Base-by-base conservation (phyloP, 2,888 invertebrate species). In the Chromoteleia sp. region DNA sequence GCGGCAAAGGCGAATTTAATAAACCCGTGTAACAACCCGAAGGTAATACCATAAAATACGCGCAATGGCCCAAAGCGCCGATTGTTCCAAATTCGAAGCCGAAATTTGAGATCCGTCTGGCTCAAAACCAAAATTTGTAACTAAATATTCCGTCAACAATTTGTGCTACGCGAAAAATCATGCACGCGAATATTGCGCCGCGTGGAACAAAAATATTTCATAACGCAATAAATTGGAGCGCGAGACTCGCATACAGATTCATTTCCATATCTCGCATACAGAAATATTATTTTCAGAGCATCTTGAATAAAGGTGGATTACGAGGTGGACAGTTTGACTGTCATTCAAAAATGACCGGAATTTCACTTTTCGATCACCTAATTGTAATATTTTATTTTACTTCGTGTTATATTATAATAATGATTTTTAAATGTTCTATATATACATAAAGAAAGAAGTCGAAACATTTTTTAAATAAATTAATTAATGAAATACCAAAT, bases 141-240 rank as follows among this genome's bases (percentile, higher is more conserved):
- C 43, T 43, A 56, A 68, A 68, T 68, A 54, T 68, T 68, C 30
- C 56, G 19, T 30, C 25, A 45, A 68, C 43, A 68, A 54, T 30
- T 56, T 19, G 19, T 54, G 43, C 54, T 54, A 68, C 43, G 12
- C 17, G 30, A 21, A 54, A 54, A 68, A 41, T 54, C 54, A 68
- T 54, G 43, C 52, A 19, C 39, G 7, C 39, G 41, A 43, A 54
- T 68, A 54, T 68, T 54, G 30, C 12, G 14, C 21, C 4, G 29
- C 5, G 33, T 39, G 21, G 39, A 65, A 68, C 41, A 54, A 54
- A 54, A 41, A 68, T 54, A 54, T 68, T 68, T 68, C 43, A 68
- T 39, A 54, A 68, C 54, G 39, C 33, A 30, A 17, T 29, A 65
- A 65, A 65, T 52, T 65, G 41, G 6, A 48, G 36, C 15, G 29